Conservation (phyloP, 2,113 vertebrate genomes). For the Hiodon alosoides region DNA sequence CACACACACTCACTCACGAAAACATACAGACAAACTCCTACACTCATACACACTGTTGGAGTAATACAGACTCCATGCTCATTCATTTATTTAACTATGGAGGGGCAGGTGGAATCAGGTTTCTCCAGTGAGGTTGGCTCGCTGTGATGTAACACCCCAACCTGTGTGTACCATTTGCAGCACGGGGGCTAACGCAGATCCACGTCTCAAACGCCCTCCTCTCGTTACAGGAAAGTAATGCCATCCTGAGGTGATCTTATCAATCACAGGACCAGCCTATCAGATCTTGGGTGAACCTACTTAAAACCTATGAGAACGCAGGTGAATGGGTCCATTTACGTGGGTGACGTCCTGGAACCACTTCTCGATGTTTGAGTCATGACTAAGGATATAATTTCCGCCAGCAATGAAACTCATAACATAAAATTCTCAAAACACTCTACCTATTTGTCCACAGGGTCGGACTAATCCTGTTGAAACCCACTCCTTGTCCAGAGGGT, state of each 20-base stretch:
- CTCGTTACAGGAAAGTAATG: constrained; percentile 43
- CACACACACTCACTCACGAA: neutral
- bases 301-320: no score
- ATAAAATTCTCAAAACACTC: neutral
- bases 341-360: no score
- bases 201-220: constrained; percentile 39
- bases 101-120: constrained; percentile 29
- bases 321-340: no score
- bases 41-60: constrained; percentile 1
- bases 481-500: no score
- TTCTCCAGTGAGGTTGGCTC: constrained; percentile 21
- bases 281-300: constrained; percentile 29
- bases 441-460: neutral
- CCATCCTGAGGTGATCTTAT: constrained; percentile 30
- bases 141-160: neutral
- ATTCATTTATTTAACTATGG: constrained; percentile 43
- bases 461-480: no score
- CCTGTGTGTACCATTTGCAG: neutral
- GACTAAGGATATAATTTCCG: neutral
- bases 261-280: constrained; percentile 26
- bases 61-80: constrained; percentile 31
- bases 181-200: constrained; percentile 31
- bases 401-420: neutral
- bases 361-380: no score
- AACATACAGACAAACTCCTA: neutral